Base-by-base conservation (phyloP, 2,888 invertebrate genomes). In the Dioctria linearis region DNA sequence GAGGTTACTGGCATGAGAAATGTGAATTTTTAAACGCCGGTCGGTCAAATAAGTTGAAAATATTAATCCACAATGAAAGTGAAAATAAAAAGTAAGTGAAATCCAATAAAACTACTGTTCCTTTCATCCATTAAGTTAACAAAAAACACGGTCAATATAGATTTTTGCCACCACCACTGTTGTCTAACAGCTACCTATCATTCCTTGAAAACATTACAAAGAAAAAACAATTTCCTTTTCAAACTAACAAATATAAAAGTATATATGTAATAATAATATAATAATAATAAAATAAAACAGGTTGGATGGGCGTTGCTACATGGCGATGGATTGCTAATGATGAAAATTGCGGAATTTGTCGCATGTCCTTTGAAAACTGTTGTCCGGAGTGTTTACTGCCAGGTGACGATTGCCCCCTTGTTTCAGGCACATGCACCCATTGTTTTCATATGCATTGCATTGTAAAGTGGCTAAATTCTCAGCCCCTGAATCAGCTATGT, bases 361-460 rank as follows among this genome's bases (percentile, higher is more conserved):
- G 99, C 83, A 97, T 98, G 96, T 95, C 98, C 71, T 99, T 99
- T 90, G 99, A 99, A 89, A 97, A 96, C 85, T 98, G 98, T 88
- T 99, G 98, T 87, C 97, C 98, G 2, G 98, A 99, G 89, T 99
- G 98, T 90, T 97, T 97, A 90, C 91, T 97, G 83, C 98, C 98
- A 39, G 98, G 98, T 75, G 98, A 99, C 91, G 98, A 98, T 90
- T 99, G 98, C 87, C 98, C 99, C 11, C 90, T 99, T 87, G 98
- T 98, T 84, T 98, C 98, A 97, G 99, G 99, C 82, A 95, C 96
- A 87, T 99, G 99, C 89, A 96, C 98, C 6, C 99, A 99, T 90
- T 98, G 98, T 90, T 99, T 99, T 90, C 99, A 99, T 90, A 98
- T 98, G 90, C 99, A 99, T 90, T 99, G 99, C 90, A 99, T 99